These are phyloP conservation scores for Noctua janthina DNA, from an alignment of 2,888 invertebrate genomes.

Conservation along the genomic window DNA sequence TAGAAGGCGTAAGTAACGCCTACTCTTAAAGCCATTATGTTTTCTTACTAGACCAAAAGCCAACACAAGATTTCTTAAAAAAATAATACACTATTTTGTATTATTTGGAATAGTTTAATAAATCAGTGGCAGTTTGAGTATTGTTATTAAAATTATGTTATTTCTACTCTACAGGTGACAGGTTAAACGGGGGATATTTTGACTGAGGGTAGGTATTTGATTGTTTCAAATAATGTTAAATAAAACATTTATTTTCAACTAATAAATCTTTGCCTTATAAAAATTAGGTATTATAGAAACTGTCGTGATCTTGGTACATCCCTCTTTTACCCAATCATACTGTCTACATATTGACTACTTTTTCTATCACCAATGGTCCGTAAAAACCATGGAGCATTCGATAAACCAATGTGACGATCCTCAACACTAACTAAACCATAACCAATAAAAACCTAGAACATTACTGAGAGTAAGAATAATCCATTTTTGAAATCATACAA, in stretches of 20 bases:
- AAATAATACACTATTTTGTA: not conserved
- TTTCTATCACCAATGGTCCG: not conserved
- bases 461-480: not conserved
- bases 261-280: not conserved
- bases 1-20: slow-evolving; percentile 42
- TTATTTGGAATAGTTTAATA: too few relatives aligned
- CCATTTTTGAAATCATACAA: not conserved
- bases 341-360: not conserved
- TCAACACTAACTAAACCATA: not conserved
- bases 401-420: not conserved
- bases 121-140: not conserved
- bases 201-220: slow-evolving; percentile 2
- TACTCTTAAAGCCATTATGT: not conserved
- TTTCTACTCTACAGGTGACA: slow-evolving; percentile 5
- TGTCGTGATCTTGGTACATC: not conserved
- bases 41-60: not conserved
- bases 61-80: not conserved
- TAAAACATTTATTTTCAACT: not conserved
- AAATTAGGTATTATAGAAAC: not conserved
- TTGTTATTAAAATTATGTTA: not conserved
- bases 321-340: not conserved
- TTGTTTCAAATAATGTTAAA: not conserved
- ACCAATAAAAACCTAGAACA: not conserved
- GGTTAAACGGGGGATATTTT: not conserved
- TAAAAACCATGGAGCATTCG: not conserved